Percentiles rank a stretch among this genome's conserved stretches.
phyloP scores from a whole-genome alignment of 2,797 vertebrate genomes.

The Diglossa cyanea region DNA sequence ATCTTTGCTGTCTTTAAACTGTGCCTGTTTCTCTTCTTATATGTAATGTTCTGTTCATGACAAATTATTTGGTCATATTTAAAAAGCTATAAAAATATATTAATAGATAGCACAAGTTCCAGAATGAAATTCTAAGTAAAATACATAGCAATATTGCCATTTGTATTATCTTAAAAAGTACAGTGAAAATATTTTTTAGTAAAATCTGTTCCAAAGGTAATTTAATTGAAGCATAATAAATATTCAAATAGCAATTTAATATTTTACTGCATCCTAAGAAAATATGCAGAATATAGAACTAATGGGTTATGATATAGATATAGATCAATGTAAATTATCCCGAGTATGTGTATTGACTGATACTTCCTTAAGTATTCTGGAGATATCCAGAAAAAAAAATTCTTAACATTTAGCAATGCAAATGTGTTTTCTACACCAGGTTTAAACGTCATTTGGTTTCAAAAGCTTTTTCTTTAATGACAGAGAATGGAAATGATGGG shows the following conservation, averaged over 20 bases:
- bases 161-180: not conserved
- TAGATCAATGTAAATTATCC: not conserved
- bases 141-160: not conserved
- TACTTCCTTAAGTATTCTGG: not conserved
- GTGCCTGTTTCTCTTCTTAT: not conserved
- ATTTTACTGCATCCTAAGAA: not conserved
- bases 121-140: not conserved
- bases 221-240: not conserved
- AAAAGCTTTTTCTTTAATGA: not conserved
- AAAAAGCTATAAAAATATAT: not conserved
- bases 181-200: not conserved
- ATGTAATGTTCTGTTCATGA: not conserved
- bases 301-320: not conserved
- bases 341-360: not conserved
- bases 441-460: not conserved
- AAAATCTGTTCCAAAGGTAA: not conserved
- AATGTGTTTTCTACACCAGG: not conserved
- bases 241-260: not conserved
- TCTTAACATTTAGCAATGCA: conserved; percentile 7
- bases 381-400: not conserved
- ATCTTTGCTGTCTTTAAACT: not conserved
- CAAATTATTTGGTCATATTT: not conserved
- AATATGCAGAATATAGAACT: not conserved
- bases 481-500: not conserved
- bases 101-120: not conserved